Conservation (phyloP, 2,888 invertebrate genomes). For the Criorhina ranunculi region DNA sequence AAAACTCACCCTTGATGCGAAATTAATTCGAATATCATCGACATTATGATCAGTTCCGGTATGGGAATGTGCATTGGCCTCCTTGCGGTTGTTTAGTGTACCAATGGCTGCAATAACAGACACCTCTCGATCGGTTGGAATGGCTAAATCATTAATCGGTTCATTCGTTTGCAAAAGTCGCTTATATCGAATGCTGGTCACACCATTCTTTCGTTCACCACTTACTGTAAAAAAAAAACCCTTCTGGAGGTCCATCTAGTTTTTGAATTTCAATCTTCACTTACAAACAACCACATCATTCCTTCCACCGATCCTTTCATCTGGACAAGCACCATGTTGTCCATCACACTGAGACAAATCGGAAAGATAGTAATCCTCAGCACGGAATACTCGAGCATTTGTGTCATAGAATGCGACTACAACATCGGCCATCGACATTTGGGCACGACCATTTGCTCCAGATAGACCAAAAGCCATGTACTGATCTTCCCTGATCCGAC, state of each 20-base stretch:
- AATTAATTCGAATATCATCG: conserved; percentile 91
- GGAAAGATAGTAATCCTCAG: conserved; percentile 94
- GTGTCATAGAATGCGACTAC: conserved; percentile 91
- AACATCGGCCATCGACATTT: conserved; percentile 93
- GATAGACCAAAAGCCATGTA: conserved; percentile 95
- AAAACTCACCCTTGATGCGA: conserved; percentile 86
- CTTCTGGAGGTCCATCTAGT: background rate
- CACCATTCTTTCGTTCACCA: conserved; percentile 91
- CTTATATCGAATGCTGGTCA: conserved; percentile 92
- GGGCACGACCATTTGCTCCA: conserved; percentile 89
- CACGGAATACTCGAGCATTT: conserved; percentile 87
- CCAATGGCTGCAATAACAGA: conserved; percentile 96
- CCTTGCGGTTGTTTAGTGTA: conserved; percentile 90
- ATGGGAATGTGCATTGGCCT: conserved; percentile 92
- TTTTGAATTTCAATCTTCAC: conserved; percentile 54
- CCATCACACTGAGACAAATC: conserved; percentile 93
- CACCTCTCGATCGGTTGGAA: conserved; percentile 88
- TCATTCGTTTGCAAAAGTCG: conserved; percentile 92
- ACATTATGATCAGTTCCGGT: conserved; percentile 83
- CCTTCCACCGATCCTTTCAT: conserved; percentile 91
- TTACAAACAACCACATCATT: conserved; percentile 90
- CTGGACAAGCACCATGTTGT: conserved; percentile 93
- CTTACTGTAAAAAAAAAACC: conserved; percentile 85
- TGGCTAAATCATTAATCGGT: conserved; percentile 89
- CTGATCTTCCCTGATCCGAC: conserved; percentile 91